Evolutionary conservation across 2,797 vertebrate species (phyloP), one percentile per base, ranked within the genome.

Genomic region (Helarctos malayanus): DNA sequence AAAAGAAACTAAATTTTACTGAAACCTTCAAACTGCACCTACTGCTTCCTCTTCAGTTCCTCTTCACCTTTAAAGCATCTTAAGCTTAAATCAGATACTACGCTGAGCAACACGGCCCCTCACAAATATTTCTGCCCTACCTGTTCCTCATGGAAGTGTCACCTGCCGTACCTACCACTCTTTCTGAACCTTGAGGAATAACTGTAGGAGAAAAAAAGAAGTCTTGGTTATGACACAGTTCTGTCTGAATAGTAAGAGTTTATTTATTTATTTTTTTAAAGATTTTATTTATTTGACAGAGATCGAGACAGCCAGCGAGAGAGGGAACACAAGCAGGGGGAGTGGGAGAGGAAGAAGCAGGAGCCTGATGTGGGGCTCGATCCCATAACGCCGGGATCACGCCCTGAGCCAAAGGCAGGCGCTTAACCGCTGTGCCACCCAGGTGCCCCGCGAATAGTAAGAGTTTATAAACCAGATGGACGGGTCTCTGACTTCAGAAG

Each of bases 401-500:
- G 35, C 35, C 35, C 35, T 38, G 35, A 38, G 35, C 35, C 35
- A 38, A 38, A 38, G 35, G 35, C 35, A 38, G 35, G 3, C 35
- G 35, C 35, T 38, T 38, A 38, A 38, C 35, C 35, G 35, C 35
- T 38, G 35, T 38, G 35, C 35, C 35, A 38, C 35, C 35, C 35
- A 38, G 35, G 35, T 38, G 35, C 35, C 35, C 35, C 35, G 35
- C 35, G 13, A 75, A 25, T 54, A 95, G n/a, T 45, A 56, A 49
- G 18, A 80, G 32, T 57, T 75, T 18, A 65, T 79, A 86, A 91
- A 86, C 73, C 35, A 82, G 57, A 81, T 38, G 47, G 47, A 45
- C 19, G 85, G 56, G 68, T 81, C 23, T 81, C 81, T 95, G 19
- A 82, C 78, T 69, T 95, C 12, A 92, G 57, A 76, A 89, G 63